A percentile compares a stretch with the other conserved stretches of the same genome.
These are phyloP conservation scores for Brachylomia viminalis DNA, from an alignment of 2,888 invertebrate species.

Conservation along the genomic window DNA sequence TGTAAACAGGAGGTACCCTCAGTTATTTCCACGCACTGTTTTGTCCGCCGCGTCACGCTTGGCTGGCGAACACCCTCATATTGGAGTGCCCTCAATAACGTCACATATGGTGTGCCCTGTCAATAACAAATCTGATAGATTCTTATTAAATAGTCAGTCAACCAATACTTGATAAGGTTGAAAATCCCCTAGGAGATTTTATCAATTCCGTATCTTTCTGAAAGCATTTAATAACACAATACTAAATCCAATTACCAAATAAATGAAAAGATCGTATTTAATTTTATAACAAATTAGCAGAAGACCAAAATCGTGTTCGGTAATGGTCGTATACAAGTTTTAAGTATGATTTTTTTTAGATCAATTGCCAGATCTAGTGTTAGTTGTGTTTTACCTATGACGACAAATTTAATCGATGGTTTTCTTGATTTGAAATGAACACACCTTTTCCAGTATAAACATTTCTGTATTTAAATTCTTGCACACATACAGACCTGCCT, in stretches of 20 bases:
- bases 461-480: too few species aligned
- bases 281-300: too few species aligned
- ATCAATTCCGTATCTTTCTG: background rate
- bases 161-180: slow-evolving; percentile 20
- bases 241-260: background rate
- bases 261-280: background rate
- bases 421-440: too few species aligned
- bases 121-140: slow-evolving; percentile 53
- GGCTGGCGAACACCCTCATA: slow-evolving; percentile 54
- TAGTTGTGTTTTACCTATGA: too few species aligned
- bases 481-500: too few species aligned
- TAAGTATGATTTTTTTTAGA: background rate
- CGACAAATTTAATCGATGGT: too few species aligned
- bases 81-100: slow-evolving; percentile 51
- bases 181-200: background rate
- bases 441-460: too few species aligned
- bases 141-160: slow-evolving; percentile 50
- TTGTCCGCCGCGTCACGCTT: slow-evolving; percentile 47
- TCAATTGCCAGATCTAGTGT: too few species aligned
- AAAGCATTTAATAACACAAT: background rate
- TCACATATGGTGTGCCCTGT: slow-evolving; percentile 56
- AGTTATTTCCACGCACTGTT: slow-evolving; percentile 43
- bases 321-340: background rate
- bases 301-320: background rate
- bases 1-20: slow-evolving; percentile 1